Base-by-base conservation (phyloP, 1,140 invertebrate species). In the Drosophila erecta region DNA sequence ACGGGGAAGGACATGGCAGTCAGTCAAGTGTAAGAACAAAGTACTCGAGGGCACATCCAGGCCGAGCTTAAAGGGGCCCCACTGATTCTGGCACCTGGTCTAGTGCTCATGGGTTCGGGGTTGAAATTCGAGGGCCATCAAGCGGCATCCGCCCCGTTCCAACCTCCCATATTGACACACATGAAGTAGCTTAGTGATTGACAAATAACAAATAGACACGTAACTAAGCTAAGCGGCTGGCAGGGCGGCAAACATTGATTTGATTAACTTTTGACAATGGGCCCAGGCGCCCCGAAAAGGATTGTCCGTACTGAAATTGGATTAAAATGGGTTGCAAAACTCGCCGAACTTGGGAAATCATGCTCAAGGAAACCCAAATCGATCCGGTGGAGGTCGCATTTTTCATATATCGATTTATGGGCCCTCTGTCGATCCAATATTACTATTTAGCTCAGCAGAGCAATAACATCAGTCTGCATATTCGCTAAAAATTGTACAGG, bases 1-100 rank as follows among this genome's bases (percentile, higher is more conserved):
- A 72, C 30, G 61, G 47, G 46, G 55, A 44, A 33, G 50, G 49
- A 67, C 59, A 62, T 53, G 69, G 49, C 60, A 70, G 67, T 71
- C 81, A 85, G 81, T 86, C 81, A 86, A 78, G 81, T 75, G 81
- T 70, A 78, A 86, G 81, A 85, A 85, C 81, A 85, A 85, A 86
- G 81, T 73, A 78, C 62, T 86, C 50, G 53, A 64, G 51, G 67
- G 55, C 59, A 76, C 49, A 53, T 76, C 33, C 58, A 27, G 46
- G 56, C 54, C 30, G 38, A 40, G 46, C 62, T 40, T 41, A 59
- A 33, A 53, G 64, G 30, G 71, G 47, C 65, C 65, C 40, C 57
- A 71, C 70, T 46, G 67, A 49, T 70, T 70, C 50, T 49, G 65
- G 35, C 65, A 71, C 67, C 67, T 71, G 67, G 43, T 33, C 17